These are phyloP conservation scores for Heteractis magnifica DNA, from an alignment of 92 coral and sea anemone species.

Conservation along the genomic window DNA sequence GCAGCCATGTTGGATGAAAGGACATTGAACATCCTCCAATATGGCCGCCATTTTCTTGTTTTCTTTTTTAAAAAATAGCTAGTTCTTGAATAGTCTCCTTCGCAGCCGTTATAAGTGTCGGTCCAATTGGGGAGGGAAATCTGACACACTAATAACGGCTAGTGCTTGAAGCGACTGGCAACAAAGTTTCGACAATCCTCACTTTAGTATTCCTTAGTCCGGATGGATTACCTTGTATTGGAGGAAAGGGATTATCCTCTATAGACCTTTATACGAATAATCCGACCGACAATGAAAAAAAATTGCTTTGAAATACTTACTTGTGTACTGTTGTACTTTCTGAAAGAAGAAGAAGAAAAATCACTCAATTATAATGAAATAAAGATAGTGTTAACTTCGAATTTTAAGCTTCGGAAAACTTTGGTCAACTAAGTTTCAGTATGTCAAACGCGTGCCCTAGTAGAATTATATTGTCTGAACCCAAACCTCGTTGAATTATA, in stretches of 20 bases:
- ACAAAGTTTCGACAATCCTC: not conserved
- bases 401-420: no score
- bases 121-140: no score
- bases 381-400: not conserved
- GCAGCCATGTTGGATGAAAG: not conserved
- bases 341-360: no score
- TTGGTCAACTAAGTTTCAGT: no score
- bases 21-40: not conserved
- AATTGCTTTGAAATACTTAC: not conserved
- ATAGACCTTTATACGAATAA: not conserved
- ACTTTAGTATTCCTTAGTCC: not conserved
- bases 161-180: not conserved
- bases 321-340: not conserved
- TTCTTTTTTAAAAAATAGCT: no score
- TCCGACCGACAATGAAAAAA: not conserved
- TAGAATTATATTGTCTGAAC: not conserved
- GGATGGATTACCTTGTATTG: not conserved
- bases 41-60: not conserved
- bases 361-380: no score
- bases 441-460: not conserved
- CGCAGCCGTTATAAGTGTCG: no score
- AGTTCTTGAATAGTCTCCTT: no score
- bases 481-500: not conserved
- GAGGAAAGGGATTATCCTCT: not conserved
- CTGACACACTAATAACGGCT: no score